These are phyloP conservation scores for Notothenia coriiceps DNA, from an alignment of 2,113 vertebrate species.

Conservation along the genomic window DNA sequence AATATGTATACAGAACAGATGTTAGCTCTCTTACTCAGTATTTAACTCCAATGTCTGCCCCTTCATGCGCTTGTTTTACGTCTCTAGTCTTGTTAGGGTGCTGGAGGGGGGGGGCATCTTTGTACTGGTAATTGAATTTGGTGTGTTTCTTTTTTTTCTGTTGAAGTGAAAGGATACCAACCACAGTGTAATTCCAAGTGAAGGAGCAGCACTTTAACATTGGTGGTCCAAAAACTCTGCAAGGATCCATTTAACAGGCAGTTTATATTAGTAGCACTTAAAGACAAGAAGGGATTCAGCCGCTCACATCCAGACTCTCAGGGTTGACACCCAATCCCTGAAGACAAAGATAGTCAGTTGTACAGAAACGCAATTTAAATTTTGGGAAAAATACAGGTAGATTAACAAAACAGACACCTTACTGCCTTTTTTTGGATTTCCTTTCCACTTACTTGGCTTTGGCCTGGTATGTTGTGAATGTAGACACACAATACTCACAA, in stretches of 20 bases:
- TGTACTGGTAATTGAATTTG: conserved; percentile 75
- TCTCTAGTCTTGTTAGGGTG: conserved; percentile 45
- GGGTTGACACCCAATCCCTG: conserved; percentile 49
- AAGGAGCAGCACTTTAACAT: conserved; percentile 74
- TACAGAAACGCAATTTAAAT: conserved; percentile 22
- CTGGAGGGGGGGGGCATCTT: conserved; percentile 34
- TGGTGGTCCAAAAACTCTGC: conserved; percentile 78
- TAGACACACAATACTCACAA: neutral
- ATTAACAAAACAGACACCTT: conserved; percentile 2
- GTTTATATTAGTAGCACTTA: conserved; percentile 81
- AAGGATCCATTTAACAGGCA: conserved; percentile 74
- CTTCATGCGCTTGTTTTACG: conserved; percentile 52
- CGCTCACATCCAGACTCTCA: conserved; percentile 41
- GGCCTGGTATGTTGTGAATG: neutral
- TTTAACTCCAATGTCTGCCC: conserved; percentile 27
- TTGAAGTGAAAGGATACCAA: conserved; percentile 60
- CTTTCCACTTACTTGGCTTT: neutral
- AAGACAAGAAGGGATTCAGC: conserved; percentile 63
- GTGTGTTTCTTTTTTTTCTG: conserved; percentile 64
- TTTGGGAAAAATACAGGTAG: neutral
- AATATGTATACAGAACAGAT: conserved; percentile 22
- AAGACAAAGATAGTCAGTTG: conserved; percentile 19
- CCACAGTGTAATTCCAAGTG: conserved; percentile 74
- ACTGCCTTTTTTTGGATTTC: neutral
- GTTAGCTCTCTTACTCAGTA: conserved; percentile 4